Conservation (phyloP, 2,113 vertebrate species). For the Hippopotamus amphibius region DNA sequence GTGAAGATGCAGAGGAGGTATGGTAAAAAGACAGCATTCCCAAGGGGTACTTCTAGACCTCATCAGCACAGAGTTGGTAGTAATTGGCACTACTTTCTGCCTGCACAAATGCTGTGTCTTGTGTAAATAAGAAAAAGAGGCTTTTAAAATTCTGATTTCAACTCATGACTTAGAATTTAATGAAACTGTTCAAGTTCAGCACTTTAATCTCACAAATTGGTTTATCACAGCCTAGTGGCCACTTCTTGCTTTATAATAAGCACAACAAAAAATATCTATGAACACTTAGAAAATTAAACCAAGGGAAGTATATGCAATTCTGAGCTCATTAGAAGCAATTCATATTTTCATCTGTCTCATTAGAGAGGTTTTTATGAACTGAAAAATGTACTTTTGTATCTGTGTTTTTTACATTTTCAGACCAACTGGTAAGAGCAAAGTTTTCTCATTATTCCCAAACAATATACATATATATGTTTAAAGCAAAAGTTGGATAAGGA, state of each 20-base stretch:
- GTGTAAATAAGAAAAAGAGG: conserved; percentile 79
- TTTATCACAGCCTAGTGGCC: conserved; percentile 90
- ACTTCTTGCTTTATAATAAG: conserved; percentile 90
- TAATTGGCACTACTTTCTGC: conserved; percentile 51
- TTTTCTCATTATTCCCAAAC: conserved; percentile 83
- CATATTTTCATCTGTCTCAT: conserved; percentile 90
- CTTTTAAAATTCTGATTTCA: conserved; percentile 83
- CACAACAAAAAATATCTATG: conserved; percentile 89
- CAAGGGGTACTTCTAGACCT: background rate
- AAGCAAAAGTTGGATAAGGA: conserved; percentile 63
- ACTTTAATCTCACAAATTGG: conserved; percentile 90
- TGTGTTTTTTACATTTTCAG: conserved; percentile 82
- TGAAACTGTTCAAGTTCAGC: conserved; percentile 88
- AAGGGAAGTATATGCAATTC: conserved; percentile 86
- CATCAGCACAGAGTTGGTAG: background rate
- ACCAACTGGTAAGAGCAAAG: conserved; percentile 81
- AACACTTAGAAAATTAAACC: conserved; percentile 89
- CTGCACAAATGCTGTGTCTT: conserved; percentile 23
- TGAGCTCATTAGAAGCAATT: conserved; percentile 89
- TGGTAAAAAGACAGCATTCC: background rate
- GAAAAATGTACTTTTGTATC: conserved; percentile 86
- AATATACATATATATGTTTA: conserved; percentile 62
- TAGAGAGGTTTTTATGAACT: conserved; percentile 88
- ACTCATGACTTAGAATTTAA: conserved; percentile 87
- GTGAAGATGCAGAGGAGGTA: background rate